Conservation (phyloP, 2,797 vertebrate genomes). For the Malurus splendens region DNA sequence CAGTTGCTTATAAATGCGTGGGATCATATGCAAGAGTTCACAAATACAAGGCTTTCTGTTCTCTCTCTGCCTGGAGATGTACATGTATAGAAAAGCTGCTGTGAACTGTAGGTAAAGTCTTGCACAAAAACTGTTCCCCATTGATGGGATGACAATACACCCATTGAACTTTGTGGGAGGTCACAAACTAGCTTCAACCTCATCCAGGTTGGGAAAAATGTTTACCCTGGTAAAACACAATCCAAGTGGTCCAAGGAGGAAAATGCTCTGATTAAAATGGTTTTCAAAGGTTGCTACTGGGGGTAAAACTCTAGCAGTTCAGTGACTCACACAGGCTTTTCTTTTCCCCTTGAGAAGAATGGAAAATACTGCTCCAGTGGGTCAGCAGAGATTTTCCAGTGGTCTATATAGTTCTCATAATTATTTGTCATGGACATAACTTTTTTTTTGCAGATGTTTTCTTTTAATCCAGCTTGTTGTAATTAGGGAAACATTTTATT, state of each 20-base stretch:
- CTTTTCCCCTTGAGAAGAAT: not conserved
- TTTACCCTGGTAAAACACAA: not conserved
- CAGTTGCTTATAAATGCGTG: not conserved
- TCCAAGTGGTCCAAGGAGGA: not conserved
- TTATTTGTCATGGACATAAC: not conserved
- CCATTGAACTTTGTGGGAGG: constrained; percentile 4
- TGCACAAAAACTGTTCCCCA: not conserved
- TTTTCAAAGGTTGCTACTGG: not conserved
- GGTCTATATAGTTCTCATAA: not conserved
- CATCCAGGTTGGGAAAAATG: not conserved
- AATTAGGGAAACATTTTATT: not conserved
- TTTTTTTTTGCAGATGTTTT: not conserved
- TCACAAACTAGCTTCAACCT: not conserved
- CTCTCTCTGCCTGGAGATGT: not conserved
- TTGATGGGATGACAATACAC: not conserved
- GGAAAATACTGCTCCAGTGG: not conserved
- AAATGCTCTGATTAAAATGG: not conserved
- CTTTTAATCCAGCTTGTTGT: not conserved
- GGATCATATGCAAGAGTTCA: constrained; percentile 31
- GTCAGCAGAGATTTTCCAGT: not conserved
- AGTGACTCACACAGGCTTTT: not conserved
- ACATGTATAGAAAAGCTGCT: constrained; percentile 16
- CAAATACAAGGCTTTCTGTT: constrained; percentile 30
- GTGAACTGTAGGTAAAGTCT: not conserved
- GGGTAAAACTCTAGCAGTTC: not conserved